These are phyloP conservation scores for Noctua fimbriata DNA, from an alignment of 2,888 invertebrate species.

Conservation along the genomic window DNA sequence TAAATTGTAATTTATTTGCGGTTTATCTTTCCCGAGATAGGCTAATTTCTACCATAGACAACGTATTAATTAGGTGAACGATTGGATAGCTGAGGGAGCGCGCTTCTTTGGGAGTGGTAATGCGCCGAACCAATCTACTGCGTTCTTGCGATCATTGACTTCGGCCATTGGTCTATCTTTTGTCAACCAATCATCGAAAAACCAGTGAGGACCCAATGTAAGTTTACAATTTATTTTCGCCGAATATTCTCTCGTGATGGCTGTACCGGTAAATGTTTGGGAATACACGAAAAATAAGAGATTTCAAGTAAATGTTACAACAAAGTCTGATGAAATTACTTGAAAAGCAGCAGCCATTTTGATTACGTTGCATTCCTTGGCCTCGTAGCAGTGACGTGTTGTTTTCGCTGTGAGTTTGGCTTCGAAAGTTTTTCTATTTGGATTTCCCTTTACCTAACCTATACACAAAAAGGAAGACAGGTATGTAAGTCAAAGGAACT, in stretches of 20 bases:
- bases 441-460: neutral
- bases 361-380: constrained; percentile 83
- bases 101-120: constrained; percentile 92
- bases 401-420: constrained; percentile 61
- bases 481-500: constrained; percentile 3
- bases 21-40: constrained; percentile 60
- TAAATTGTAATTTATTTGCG: neutral
- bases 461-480: neutral
- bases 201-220: constrained; percentile 91
- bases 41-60: constrained; percentile 81
- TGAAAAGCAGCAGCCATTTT: constrained; percentile 88
- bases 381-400: constrained; percentile 84
- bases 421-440: constrained; percentile 15
- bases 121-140: constrained; percentile 92
- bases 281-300: constrained; percentile 70
- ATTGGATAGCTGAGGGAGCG: constrained; percentile 84
- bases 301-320: constrained; percentile 63
- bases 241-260: constrained; percentile 79
- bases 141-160: constrained; percentile 94
- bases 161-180: constrained; percentile 96
- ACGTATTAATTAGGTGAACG: constrained; percentile 85
- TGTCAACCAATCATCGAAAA: constrained; percentile 97
- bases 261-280: constrained; percentile 69
- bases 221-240: constrained; percentile 86
- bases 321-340: constrained; percentile 77